Evolutionary conservation across 2,113 vertebrate genomes (phyloP), one percentile per base, ranked within the genome.

Genomic region (Hyla sarda): DNA sequence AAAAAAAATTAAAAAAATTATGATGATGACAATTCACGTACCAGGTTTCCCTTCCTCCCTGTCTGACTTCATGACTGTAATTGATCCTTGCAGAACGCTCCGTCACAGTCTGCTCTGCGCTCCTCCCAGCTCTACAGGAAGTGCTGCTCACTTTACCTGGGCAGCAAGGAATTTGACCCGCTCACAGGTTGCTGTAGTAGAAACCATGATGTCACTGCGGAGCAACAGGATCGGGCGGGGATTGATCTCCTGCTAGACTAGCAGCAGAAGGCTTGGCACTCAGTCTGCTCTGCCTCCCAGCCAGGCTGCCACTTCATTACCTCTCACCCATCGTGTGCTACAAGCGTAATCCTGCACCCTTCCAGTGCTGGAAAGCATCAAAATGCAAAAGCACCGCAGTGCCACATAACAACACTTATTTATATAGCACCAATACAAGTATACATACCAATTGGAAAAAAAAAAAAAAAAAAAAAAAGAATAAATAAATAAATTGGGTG

Each of bases 21-120:
- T n/a, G n/a, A n/a, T n/a, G 1, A 37, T 21, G 73, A 76, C 47
- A 73, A 32, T 56, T 19, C 89, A 91, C 93, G 89, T 92, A 96
- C 94, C 95, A 17, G 91, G 90, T 84, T 91, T 90, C 88, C 87
- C 88, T 87, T 93, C 89, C 88, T 96, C 95, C 83, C 90, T 89
- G 88, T 94, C 95, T 21, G 93, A 92, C 91, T 91, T 91, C 92
- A 94, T 93, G 82, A 83, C 37, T 88, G 82, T 28, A 32, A 77
- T 58, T 28, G 30, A 37, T 58, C 28, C 2, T 58, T 82, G 23
- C 50, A 58, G 34, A 69, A 13, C 9, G 78, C 60, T 80, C 84
- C 58, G 82, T 69, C 80, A 62, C 83, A 62, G 17, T 60, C 25
- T 19, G 14, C 28, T 52, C 75, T 79, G 72, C 56, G 85, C 89